phyloP scores from a whole-genome alignment of 2,888 invertebrate species.

The Craniophora ligustri region DNA sequence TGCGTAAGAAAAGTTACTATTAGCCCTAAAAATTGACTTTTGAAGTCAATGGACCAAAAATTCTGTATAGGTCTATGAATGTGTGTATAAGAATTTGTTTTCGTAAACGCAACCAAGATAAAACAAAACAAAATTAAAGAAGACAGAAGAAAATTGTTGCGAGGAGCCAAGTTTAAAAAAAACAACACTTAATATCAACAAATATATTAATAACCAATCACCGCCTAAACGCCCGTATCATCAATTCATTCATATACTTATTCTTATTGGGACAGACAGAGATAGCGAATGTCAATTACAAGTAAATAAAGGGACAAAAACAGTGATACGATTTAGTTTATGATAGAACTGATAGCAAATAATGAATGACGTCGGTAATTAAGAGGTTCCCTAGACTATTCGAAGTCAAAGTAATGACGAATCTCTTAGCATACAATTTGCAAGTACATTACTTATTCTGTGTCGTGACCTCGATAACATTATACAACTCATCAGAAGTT shows the following conservation, averaged over 20 bases:
- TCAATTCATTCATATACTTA: constrained; percentile 34
- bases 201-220: not conserved
- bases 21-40: too few species aligned
- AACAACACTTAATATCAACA: too few species aligned
- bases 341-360: constrained; percentile 28
- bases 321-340: constrained; percentile 28
- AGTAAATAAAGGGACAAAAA: constrained; percentile 30
- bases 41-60: too few species aligned
- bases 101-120: too few species aligned
- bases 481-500: too few species aligned
- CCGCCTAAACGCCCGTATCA: constrained; percentile 33
- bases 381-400: constrained; percentile 20
- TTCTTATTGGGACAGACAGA: constrained; percentile 17
- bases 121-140: too few species aligned
- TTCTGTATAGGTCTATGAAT: too few species aligned
- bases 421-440: constrained; percentile 18
- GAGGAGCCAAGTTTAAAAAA: too few species aligned
- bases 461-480: constrained; percentile 21
- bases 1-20: too few species aligned
- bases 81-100: too few species aligned
- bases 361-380: constrained; percentile 30
- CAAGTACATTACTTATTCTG: constrained; percentile 22
- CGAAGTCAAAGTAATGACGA: constrained; percentile 26
- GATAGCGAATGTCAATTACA: constrained; percentile 28
- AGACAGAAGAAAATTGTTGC: too few species aligned